A percentile compares a stretch with the other conserved stretches of the same genome.
Evolutionary conservation across 2,888 invertebrate species (phyloP).

Genomic region (Drosophila paramelanica): DNA sequence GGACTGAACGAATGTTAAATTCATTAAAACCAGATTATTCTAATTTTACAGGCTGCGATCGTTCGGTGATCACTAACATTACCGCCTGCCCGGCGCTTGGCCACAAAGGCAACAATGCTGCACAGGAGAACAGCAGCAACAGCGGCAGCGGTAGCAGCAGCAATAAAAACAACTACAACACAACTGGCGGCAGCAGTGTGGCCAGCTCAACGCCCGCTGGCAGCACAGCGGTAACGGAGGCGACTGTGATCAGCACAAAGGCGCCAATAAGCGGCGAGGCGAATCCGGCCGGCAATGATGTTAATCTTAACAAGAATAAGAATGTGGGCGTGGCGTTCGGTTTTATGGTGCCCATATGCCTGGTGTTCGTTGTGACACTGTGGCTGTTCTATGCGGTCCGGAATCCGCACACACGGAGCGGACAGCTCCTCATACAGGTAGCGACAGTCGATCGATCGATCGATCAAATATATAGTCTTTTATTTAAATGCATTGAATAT

Average conservation of each 20-base stretch:
- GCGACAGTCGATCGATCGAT: constrained; percentile 62
- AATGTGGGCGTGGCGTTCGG: constrained; percentile 86
- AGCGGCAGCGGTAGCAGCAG: constrained; percentile 24
- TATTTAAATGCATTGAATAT: constrained; percentile 1
- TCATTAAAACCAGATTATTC: too few species aligned
- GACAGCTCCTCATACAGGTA: constrained; percentile 98
- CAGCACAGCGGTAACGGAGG: constrained; percentile 44
- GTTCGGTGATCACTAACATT: constrained; percentile 63
- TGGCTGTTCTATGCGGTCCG: constrained; percentile 98
- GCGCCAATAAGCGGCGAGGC: constrained; percentile 5
- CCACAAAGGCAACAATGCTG: constrained; percentile 83
- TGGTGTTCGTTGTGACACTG: constrained; percentile 88
- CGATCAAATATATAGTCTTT: not conserved
- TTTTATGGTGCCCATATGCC: constrained; percentile 89
- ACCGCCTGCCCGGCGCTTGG: constrained; percentile 81
- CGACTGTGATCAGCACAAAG: constrained; percentile 52
- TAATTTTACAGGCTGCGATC: constrained; percentile 81
- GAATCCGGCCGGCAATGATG: not conserved
- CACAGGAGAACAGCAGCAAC: constrained; percentile 44
- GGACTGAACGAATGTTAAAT: too few species aligned
- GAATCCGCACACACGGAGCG: constrained; percentile 97
- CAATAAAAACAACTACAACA: not conserved
- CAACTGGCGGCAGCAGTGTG: constrained; percentile 5
- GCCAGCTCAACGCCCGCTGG: constrained; percentile 17
- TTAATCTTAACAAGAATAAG: constrained; percentile 54